phyloP scores from a whole-genome alignment of 2,888 invertebrate genomes.

The Amblyteles armatorius region DNA sequence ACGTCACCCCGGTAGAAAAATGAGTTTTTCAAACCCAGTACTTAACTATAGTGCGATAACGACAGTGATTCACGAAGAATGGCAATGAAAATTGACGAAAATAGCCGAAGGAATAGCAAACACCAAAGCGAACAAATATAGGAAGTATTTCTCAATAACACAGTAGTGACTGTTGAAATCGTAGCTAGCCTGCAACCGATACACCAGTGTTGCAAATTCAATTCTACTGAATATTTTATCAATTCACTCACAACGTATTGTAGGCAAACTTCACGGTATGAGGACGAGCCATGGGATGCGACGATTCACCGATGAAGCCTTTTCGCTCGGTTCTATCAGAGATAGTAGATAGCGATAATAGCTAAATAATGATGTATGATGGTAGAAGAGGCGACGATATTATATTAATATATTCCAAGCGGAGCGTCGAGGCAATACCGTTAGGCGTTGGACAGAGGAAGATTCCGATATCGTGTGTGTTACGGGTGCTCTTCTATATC shows the following conservation, averaged over 20 bases:
- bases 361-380: conserved; percentile 52
- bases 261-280: neutral
- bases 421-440: conserved; percentile 55
- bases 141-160: too few relatives aligned
- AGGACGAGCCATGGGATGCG: neutral
- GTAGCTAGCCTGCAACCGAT: neutral
- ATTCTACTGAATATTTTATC: neutral
- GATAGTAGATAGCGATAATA: conserved; percentile 59
- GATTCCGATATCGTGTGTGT: conserved; percentile 50
- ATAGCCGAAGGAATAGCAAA: too few relatives aligned
- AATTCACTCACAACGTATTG: neutral
- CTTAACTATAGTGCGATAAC: too few relatives aligned
- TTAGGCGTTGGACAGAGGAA: conserved; percentile 42
- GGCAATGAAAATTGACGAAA: too few relatives aligned
- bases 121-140: too few relatives aligned
- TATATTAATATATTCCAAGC: conserved; percentile 60
- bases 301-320: neutral
- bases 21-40: too few relatives aligned
- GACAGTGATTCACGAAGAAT: too few relatives aligned
- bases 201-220: neutral
- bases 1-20: too few relatives aligned
- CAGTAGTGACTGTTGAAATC: too few relatives aligned
- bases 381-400: conserved; percentile 34
- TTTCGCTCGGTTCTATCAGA: conserved; percentile 7
- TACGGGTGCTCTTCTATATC: conserved; percentile 22